Conservation (phyloP, 2,888 invertebrate genomes). For the Trisateles emortualis region DNA sequence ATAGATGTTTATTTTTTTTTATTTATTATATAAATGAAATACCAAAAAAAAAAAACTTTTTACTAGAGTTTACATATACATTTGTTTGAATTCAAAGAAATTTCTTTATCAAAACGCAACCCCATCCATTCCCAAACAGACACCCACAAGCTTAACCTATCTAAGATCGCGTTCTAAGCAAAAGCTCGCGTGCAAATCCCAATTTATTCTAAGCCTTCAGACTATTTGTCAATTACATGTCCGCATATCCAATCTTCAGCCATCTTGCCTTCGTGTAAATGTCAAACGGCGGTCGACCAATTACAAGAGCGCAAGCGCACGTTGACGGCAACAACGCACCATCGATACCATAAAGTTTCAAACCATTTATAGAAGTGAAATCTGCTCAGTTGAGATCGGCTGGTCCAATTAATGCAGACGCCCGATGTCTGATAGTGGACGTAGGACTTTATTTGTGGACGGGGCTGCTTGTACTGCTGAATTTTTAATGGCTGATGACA, state of each 20-base stretch:
- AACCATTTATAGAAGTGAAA: slow-evolving; percentile 84
- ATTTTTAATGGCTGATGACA: slow-evolving; percentile 22
- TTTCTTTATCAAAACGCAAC: neutral
- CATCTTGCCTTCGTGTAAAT: slow-evolving; percentile 83
- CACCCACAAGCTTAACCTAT: slow-evolving; percentile 23
- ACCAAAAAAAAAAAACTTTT: too few species aligned
- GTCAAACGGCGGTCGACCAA: slow-evolving; percentile 83
- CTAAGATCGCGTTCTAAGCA: slow-evolving; percentile 35
- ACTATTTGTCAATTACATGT: slow-evolving; percentile 84
- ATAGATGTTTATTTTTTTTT: too few species aligned
- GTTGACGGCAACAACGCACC: slow-evolving; percentile 79
- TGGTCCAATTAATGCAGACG: slow-evolving; percentile 81
- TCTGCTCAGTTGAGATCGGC: slow-evolving; percentile 70
- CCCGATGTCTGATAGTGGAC: slow-evolving; percentile 66
- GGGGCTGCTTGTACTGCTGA: slow-evolving; percentile 12
- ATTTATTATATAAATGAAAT: too few species aligned
- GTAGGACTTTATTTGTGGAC: slow-evolving; percentile 40
- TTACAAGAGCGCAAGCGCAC: slow-evolving; percentile 81
- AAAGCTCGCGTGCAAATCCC: slow-evolving; percentile 51
- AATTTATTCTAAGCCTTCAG: slow-evolving; percentile 61
- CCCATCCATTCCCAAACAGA: slow-evolving; percentile 11
- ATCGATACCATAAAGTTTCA: slow-evolving; percentile 82
- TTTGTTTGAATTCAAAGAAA: neutral
- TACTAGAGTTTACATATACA: too few species aligned
- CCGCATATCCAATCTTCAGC: slow-evolving; percentile 63